A percentile compares a stretch with the other conserved stretches of the same genome.
Evolutionary conservation across 1,140 invertebrate genomes (phyloP).

Genomic region (Bombus sibiricus): DNA sequence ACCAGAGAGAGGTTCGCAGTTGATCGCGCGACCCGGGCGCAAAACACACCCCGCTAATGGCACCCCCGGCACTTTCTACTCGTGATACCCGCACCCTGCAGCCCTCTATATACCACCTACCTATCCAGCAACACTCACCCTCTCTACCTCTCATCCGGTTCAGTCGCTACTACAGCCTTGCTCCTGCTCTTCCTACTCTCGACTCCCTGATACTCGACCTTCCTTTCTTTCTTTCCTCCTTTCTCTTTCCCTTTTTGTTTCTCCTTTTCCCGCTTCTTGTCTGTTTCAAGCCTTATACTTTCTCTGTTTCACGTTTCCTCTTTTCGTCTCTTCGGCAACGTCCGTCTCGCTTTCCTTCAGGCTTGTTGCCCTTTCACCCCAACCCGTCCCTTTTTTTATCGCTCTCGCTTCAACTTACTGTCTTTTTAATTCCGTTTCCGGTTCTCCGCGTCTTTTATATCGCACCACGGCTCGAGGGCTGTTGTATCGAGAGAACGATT

Average conservation of each 20-base stretch:
- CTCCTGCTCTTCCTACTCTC: constrained; percentile 34
- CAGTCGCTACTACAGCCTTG: constrained; percentile 29
- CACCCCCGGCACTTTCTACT: constrained; percentile 65
- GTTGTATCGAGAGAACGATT: constrained; percentile 43
- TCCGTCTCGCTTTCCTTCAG: background rate
- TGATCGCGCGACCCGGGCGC: constrained; percentile 72
- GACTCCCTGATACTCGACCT: constrained; percentile 19
- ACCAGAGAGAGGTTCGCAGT: constrained; percentile 60
- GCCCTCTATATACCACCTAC: constrained; percentile 29
- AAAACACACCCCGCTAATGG: constrained; percentile 76
- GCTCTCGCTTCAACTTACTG: background rate
- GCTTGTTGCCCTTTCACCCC: constrained; percentile 9
- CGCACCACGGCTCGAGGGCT: constrained; percentile 22
- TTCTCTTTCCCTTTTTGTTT: background rate
- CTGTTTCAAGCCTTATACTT: background rate
- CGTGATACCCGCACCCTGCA: constrained; percentile 60
- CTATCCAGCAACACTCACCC: constrained; percentile 37
- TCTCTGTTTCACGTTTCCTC: background rate
- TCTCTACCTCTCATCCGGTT: constrained; percentile 36
- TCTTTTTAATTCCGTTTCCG: constrained; percentile 44
- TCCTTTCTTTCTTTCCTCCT: background rate
- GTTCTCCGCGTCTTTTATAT: constrained; percentile 33
- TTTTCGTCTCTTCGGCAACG: background rate
- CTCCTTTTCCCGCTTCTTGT: background rate
- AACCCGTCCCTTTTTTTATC: too few species aligned